phyloP scores from a whole-genome alignment of 1,140 invertebrate species.

The Elysia chlorotica region DNA sequence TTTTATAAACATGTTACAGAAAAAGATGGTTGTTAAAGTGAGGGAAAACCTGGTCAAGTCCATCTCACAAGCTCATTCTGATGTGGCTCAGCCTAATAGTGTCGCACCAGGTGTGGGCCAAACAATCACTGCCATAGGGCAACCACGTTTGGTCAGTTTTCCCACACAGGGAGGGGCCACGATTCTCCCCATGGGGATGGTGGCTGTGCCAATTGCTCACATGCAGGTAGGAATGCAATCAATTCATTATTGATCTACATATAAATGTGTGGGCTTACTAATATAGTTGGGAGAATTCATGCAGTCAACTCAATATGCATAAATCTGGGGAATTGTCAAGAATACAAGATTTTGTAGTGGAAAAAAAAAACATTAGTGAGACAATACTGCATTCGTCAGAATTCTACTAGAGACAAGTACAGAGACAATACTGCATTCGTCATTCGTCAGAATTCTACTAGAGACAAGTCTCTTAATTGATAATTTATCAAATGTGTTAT shows the following conservation, averaged over 20 bases:
- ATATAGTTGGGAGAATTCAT: neutral
- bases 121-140: conserved; percentile 15
- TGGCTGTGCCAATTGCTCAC: conserved; percentile 25
- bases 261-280: no score
- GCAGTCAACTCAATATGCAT: neutral
- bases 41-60: conserved; percentile 21
- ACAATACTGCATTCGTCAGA: no score
- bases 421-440: no score
- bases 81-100: no score
- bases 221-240: conserved; percentile 18
- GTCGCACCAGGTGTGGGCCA: neutral
- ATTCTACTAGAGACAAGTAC: neutral
- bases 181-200: conserved; percentile 22
- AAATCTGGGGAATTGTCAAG: no score
- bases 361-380: no score
- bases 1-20: no score
- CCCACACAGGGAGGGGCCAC: conserved; percentile 21
- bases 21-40: conserved; percentile 18
- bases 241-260: no score
- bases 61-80: neutral
- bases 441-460: no score
- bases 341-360: no score
- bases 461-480: no score
- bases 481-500: no score
- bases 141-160: conserved; percentile 10